Percentiles rank a stretch among this genome's conserved stretches.
Conservation (phyloP, 2,888 invertebrate genomes). For the Meteorus colon region DNA sequence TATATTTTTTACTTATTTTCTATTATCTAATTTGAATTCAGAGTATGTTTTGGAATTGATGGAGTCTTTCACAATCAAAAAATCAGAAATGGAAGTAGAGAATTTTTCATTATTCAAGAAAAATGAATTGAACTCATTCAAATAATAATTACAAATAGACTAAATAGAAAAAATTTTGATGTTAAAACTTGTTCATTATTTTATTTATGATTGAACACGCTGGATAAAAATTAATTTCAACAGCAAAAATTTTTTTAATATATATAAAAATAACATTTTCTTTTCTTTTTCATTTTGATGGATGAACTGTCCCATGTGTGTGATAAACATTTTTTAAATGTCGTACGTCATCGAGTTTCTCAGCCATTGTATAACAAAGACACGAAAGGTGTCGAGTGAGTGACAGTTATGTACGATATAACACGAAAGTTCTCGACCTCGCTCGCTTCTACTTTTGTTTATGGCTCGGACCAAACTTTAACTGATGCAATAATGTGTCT, state of each 20-base stretch:
- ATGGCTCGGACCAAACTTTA: background rate
- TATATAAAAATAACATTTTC: background rate
- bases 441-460: background rate
- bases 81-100: background rate
- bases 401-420: background rate
- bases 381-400: conserved; percentile 27
- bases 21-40: background rate
- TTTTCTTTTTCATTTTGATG: background rate
- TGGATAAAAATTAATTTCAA: no score
- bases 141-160: no score
- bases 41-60: no score
- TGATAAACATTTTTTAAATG: conserved; percentile 20
- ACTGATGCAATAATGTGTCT: conserved; percentile 7
- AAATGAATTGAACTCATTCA: no score
- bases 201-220: no score
- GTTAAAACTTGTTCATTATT: no score
- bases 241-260: no score
- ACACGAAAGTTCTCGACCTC: conserved; percentile 2
- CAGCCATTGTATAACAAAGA: background rate
- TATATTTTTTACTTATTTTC: background rate
- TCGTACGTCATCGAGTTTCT: background rate
- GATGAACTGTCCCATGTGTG: background rate
- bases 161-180: no score
- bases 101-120: background rate
- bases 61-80: background rate